Conservation (phyloP, 2,113 vertebrate species). For the Herpailurus yagouaroundi region DNA sequence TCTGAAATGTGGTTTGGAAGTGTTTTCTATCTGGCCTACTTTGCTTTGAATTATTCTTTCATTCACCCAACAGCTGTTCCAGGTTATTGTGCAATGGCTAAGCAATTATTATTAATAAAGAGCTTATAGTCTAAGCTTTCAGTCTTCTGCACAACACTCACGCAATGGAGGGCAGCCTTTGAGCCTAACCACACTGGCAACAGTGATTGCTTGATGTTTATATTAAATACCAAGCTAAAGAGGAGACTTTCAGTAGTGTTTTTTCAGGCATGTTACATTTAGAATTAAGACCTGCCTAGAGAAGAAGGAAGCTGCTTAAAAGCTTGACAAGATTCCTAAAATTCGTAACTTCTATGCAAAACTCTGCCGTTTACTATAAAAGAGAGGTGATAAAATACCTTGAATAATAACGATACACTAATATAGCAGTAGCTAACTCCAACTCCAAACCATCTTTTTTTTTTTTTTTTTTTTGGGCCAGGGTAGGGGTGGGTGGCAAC, state of each 20-base stretch:
- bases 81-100: constrained; percentile 11
- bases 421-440: background rate
- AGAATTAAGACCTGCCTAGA: constrained; percentile 8
- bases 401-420: background rate
- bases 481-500: background rate
- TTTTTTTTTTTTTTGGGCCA: background rate
- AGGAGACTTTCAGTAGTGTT: background rate
- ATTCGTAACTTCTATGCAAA: background rate
- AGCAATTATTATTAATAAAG: background rate
- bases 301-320: constrained; percentile 20
- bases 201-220: background rate
- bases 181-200: background rate
- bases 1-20: constrained; percentile 14
- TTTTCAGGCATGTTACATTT: background rate
- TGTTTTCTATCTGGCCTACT: constrained; percentile 30
- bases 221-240: background rate
- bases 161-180: background rate
- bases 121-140: background rate
- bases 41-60: constrained; percentile 44
- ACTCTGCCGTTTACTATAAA: background rate
- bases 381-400: background rate
- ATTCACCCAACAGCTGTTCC: constrained; percentile 21
- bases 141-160: background rate
- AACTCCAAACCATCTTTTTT: background rate
- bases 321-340: background rate